Conservation (phyloP, 2,113 vertebrate genomes). For the Columba livia region DNA sequence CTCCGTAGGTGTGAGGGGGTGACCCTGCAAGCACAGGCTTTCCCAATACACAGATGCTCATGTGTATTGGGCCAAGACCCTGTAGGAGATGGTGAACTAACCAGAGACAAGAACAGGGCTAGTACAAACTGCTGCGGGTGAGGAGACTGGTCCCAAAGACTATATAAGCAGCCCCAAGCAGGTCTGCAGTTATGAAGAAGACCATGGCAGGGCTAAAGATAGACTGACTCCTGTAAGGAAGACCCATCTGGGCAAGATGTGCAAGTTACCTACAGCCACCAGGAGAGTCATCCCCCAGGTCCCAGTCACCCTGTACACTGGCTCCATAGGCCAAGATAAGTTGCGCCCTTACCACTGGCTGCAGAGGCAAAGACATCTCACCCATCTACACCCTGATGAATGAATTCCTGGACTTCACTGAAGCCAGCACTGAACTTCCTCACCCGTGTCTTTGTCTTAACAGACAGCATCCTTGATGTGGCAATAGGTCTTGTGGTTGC, state of each 20-base stretch:
- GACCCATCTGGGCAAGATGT: background rate
- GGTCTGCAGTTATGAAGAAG: background rate
- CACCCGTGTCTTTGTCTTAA: background rate
- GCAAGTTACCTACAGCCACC: background rate
- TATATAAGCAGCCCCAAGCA: background rate
- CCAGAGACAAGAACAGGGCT: background rate
- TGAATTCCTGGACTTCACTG: background rate
- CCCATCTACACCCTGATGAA: background rate
- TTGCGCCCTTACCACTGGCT: background rate
- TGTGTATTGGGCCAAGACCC: background rate
- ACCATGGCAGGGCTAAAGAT: background rate
- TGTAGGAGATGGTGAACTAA: background rate
- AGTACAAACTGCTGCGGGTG: background rate
- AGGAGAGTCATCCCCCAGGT: background rate
- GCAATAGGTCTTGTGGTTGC: background rate
- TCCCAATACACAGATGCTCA: background rate
- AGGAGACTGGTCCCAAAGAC: background rate
- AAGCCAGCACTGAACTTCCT: background rate
- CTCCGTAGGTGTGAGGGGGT: accelerated
- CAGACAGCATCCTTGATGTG: background rate
- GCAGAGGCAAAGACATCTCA: background rate
- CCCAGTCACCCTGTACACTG: background rate
- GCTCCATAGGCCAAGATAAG: background rate
- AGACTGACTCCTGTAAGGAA: background rate
- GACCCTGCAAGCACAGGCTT: background rate